Base-by-base conservation (phyloP, 2,888 invertebrate species). In the Coelinius sp. region DNA sequence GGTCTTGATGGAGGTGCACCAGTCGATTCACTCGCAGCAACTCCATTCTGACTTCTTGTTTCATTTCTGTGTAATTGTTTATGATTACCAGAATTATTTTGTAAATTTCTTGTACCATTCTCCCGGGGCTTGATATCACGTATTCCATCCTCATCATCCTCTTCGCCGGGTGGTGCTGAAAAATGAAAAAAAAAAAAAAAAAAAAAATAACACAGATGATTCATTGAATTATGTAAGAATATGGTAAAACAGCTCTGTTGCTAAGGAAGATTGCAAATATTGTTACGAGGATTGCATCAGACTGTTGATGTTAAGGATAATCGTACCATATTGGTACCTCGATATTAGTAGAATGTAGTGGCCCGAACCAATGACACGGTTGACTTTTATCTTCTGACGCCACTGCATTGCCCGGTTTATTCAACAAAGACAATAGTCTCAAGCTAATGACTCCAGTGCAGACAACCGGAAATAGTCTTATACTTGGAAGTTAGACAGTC, bases 261-360 rank as follows among this genome's bases (percentile, higher is more conserved):
- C 44, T 44, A 44, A n/a, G 22, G 35, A 35, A n/a, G 41, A 10
- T 41, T 41, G 41, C n/a, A 1, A 41, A 2, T 12, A n/a, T 41
- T n/a, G 12, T 41, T n/a, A 41, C 41, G 41, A 59, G 17, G 59
- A 59, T 59, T 59, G 35, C 59, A 12, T 35, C 59, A 27, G 49
- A 44, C 10, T 17, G 22, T n/a, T n/a, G 44, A 31, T 70, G 41
- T 49, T 59, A 14, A 56, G 35, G 27, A 56, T 14, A 59, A 78
- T 75, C 87, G 83, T 86, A 87, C 87, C 87, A 77, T 86, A 84
- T 85, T 86, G 87, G 82, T 87, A 87, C 85, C 87, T 85, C 81
- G 84, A 81, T 80, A 87, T 83, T 72, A 86, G 84, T 68, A 87
- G 83, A 59, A 81, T 85, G 79, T 83, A 83, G 82, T 85, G 84